Evolutionary conservation across 2,888 invertebrate species (phyloP), one percentile per base, ranked within the genome.

Genomic region (Ernsta delagoae): DNA sequence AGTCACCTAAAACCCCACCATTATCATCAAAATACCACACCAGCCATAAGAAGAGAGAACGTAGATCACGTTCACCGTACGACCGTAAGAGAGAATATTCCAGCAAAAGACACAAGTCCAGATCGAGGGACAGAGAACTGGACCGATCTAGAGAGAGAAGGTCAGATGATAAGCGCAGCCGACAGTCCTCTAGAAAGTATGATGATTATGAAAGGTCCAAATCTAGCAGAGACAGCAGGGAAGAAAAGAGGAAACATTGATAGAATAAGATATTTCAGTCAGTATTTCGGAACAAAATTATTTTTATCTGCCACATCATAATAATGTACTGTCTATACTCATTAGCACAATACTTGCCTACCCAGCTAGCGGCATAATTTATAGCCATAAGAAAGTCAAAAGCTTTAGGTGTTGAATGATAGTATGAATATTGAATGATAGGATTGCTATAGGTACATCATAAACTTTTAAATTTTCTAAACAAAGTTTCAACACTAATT

Each of bases 1-100:
- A 93, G 59, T 93, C 93, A 12, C 94, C 94, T 0, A 93, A 94
- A 79, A 94, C 94, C 4, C 94, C 94, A 34, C 94, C 94, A 0
- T 70, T 94, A n/a, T 87, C 90, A 0, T 86, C 88, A 1, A 93
- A 94, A 67, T 92, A 94, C 70, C 92, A 93, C 60, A 87, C 86
- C 59, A 85, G 84, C 59, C 91, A 93, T 78, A 94, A 94, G 72
- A 94, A 94, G 72, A 87, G 93, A 60, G 93, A 93, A 1, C 79
- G 92, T 4, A 78, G 94, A 39, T 93, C 93, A 0, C 83, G 94
- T 0, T 93, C 93, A 3, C 93, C 94, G 0, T 93, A 94, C 78
- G 94, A 94, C 48, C 83, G 93, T 6, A 94, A 94, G 72, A 79
- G 93, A 57, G 91, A 93, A 11, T 92, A 92, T 72, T 85, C 88